phyloP scores from a whole-genome alignment of 2,797 vertebrate genomes.

The Sebastes minor region DNA sequence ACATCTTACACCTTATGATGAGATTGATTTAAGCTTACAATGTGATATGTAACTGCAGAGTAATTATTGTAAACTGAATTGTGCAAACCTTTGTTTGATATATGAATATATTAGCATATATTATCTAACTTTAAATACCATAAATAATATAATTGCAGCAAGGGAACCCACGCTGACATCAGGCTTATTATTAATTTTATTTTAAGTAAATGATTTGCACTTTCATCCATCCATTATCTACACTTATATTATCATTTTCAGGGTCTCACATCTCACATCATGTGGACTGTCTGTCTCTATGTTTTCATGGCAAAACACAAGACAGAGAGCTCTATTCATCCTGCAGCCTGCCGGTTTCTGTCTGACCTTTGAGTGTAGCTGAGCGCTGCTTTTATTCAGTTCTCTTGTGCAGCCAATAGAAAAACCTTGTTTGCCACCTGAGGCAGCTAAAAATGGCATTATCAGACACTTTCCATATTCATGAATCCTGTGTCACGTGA shows the following conservation, averaged over 20 bases:
- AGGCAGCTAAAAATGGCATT: slow-evolving; percentile 17
- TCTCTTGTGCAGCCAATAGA: slow-evolving; percentile 1
- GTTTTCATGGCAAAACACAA: not conserved
- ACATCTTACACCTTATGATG: not conserved
- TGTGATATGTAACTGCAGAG: no score
- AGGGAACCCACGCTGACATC: not conserved
- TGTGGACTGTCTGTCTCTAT: not conserved
- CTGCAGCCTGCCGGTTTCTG: slow-evolving; percentile 1
- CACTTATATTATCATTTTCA: not conserved
- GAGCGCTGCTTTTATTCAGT: slow-evolving; percentile 29
- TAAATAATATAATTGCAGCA: not conserved
- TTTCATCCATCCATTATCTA: not conserved
- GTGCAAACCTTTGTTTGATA: not conserved
- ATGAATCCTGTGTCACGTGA: slow-evolving; percentile 12
- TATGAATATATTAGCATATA: not conserved
- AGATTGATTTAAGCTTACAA: not conserved
- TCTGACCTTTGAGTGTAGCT: slow-evolving; percentile 46
- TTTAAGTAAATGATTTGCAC: not conserved
- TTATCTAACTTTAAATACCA: not conserved
- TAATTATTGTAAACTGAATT: no score
- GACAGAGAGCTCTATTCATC: slow-evolving; percentile 20
- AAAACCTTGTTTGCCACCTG: slow-evolving; percentile 12
- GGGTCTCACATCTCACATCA: not conserved
- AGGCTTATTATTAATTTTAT: not conserved
- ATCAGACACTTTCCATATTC: slow-evolving; percentile 20